Evolutionary conservation across 2,888 invertebrate species (phyloP).

Genomic region (Pemphredon lugubris): DNA sequence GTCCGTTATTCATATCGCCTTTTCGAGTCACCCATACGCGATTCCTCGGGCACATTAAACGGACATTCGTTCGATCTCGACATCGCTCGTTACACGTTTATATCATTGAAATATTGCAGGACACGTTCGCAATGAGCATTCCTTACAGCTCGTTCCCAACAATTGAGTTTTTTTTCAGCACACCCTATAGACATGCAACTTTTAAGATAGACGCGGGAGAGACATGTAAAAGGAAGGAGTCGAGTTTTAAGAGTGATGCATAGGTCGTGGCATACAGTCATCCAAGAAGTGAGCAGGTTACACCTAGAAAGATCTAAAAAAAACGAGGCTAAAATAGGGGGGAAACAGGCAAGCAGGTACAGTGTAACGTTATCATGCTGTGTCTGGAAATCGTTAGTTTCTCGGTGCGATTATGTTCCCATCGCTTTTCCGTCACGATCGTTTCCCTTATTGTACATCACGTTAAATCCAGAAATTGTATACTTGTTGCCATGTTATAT

Average conservation of each 20-base stretch:
- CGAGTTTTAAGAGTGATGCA: slow-evolving; percentile 58
- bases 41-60: neutral
- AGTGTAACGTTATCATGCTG: slow-evolving; percentile 53
- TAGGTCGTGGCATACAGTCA: slow-evolving; percentile 62
- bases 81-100: neutral
- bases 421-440: too few species aligned
- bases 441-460: too few species aligned
- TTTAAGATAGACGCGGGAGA: slow-evolving; percentile 31
- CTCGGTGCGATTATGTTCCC: too few species aligned
- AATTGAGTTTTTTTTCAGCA: slow-evolving; percentile 19
- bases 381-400: slow-evolving; percentile 36
- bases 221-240: slow-evolving; percentile 26
- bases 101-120: slow-evolving; percentile 9
- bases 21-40: slow-evolving; percentile 15
- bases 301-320: slow-evolving; percentile 68
- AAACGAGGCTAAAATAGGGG: slow-evolving; percentile 52
- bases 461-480: too few species aligned
- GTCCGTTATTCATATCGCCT: neutral
- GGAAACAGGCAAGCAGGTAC: slow-evolving; percentile 58
- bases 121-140: slow-evolving; percentile 33
- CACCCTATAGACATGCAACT: slow-evolving; percentile 52
- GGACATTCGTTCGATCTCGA: neutral
- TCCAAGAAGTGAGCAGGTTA: slow-evolving; percentile 66
- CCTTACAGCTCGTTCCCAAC: slow-evolving; percentile 26
- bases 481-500: too few species aligned